phyloP scores from a whole-genome alignment of 2,113 vertebrate genomes.

The Asarcornis scutulata region DNA sequence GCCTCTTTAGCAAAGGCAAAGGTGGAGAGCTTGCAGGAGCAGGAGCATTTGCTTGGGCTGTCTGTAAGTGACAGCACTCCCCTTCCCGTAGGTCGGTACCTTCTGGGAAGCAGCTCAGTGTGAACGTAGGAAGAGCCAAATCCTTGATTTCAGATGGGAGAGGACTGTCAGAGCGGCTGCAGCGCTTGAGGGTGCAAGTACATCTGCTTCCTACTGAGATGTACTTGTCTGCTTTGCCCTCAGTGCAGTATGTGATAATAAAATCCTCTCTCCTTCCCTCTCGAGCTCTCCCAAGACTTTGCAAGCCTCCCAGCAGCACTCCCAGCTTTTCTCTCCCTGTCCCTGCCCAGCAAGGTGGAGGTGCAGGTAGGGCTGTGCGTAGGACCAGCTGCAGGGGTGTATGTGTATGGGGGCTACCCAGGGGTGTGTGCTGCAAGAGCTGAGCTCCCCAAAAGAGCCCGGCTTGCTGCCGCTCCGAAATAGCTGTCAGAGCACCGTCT shows the following conservation, averaged over 20 bases:
- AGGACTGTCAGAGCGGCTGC: not conserved
- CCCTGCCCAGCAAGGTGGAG: not conserved
- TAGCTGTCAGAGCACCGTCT: not conserved
- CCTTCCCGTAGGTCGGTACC: not conserved
- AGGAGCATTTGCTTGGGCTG: not conserved
- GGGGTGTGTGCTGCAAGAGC: not conserved
- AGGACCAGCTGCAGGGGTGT: not conserved
- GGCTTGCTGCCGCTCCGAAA: not conserved
- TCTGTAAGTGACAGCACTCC: not conserved
- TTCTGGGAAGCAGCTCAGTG: conserved; percentile 20
- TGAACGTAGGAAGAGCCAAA: conserved; percentile 39
- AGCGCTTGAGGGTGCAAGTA: not conserved
- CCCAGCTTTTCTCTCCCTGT: not conserved
- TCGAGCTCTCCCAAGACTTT: not conserved
- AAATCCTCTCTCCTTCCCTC: not conserved
- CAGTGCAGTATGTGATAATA: not conserved
- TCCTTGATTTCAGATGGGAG: not conserved
- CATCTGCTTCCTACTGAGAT: conserved; percentile 35
- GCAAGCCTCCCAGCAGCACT: not conserved
- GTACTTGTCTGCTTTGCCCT: not conserved
- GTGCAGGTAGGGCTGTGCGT: not conserved
- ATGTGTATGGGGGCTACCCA: not conserved
- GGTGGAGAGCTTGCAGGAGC: not conserved
- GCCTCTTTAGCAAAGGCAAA: not conserved
- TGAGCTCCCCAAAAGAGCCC: not conserved